Conservation (phyloP, 37 sponge, comb jelly and placozoan genomes). For the Cladorhizidae sp. region DNA sequence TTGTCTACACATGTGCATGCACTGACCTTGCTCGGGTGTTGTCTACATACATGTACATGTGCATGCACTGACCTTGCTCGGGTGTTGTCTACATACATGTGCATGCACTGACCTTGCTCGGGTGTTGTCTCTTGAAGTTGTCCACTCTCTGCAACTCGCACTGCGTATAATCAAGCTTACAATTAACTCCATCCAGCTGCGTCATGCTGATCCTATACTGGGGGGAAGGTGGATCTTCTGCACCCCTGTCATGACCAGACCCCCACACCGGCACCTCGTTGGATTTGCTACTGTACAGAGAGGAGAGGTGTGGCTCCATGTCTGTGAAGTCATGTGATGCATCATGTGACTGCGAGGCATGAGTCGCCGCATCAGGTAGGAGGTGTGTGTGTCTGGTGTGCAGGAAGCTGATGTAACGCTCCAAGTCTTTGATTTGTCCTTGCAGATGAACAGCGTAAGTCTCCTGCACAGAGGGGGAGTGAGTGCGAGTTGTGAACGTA, state of each 20-base stretch:
- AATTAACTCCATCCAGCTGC: slow-evolving; percentile 43
- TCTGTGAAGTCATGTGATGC: slow-evolving; percentile 2
- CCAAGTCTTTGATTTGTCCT: slow-evolving; percentile 40
- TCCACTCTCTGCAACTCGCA: slow-evolving; percentile 22
- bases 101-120: no score
- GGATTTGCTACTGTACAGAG: neutral
- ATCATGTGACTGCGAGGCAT: neutral
- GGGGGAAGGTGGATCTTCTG: neutral
- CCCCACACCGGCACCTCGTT: neutral
- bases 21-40: no score
- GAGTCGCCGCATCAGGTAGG: neutral
- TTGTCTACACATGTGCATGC: no score
- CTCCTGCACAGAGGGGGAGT: slow-evolving; percentile 28
- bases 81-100: no score
- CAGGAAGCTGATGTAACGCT: slow-evolving; percentile 49
- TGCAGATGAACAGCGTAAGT: slow-evolving; percentile 27
- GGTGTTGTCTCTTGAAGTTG: no score
- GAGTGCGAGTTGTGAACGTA: no score
- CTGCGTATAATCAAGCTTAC: slow-evolving; percentile 11
- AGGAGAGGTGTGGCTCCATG: neutral
- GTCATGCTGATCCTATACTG: slow-evolving; percentile 18
- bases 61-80: no score
- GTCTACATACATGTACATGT: no score
- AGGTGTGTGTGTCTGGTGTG: neutral
- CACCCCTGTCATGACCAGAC: neutral